Conservation (phyloP, 2,797 vertebrate genomes). For the Sebastes trivittatus region DNA sequence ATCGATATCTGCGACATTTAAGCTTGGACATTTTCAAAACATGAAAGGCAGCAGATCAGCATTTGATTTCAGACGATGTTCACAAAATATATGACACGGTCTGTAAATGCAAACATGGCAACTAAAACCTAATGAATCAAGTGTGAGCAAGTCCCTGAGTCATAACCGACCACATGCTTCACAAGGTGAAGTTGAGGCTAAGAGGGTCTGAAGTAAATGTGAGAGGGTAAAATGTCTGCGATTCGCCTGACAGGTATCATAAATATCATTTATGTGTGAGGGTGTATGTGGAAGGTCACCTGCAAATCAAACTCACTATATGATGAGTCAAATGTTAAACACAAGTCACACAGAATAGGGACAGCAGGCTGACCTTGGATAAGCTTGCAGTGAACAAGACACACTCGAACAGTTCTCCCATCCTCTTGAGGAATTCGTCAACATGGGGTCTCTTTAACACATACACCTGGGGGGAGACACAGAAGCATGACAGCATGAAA, state of each 20-base stretch:
- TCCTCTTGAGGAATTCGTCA: constrained; percentile 94
- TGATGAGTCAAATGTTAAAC: too few species aligned
- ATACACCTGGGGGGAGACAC: constrained; percentile 85
- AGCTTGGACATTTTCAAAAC: neutral
- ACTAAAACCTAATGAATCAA: neutral
- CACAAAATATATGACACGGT: neutral
- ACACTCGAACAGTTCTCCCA: constrained; percentile 97
- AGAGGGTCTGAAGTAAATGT: constrained; percentile 31
- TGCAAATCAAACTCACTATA: constrained; percentile 5
- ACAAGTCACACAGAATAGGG: neutral
- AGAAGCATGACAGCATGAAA: neutral
- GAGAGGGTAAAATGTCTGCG: constrained; percentile 29
- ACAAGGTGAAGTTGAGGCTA: neutral
- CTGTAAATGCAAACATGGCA: neutral
- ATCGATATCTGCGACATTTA: neutral
- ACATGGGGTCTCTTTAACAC: constrained; percentile 96
- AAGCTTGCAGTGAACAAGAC: constrained; percentile 97
- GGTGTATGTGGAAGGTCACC: neutral
- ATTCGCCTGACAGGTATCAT: constrained; percentile 8
- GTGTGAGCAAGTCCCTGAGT: neutral
- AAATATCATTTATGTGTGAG: constrained; percentile 16
- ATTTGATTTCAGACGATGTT: neutral
- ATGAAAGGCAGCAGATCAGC: neutral
- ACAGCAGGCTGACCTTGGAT: constrained; percentile 88
- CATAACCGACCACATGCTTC: neutral